Percentiles rank a stretch among this genome's conserved stretches.
These are phyloP conservation scores for Drosophila santomea DNA, from an alignment of 1,140 invertebrate species.

Conservation along the genomic window DNA sequence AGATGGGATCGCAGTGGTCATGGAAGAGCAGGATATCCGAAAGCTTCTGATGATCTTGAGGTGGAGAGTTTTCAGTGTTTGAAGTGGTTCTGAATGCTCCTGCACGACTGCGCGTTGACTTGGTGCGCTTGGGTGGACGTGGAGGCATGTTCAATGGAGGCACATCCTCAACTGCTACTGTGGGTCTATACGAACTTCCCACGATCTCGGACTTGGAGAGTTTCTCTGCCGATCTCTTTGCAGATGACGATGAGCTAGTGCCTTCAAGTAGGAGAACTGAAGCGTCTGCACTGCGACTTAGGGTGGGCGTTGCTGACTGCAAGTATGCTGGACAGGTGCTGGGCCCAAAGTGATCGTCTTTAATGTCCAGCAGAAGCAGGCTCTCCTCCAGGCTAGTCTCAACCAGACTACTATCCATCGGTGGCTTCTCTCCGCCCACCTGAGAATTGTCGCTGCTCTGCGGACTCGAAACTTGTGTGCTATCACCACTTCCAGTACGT, in stretches of 20 bases:
- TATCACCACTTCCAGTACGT: slow-evolving; percentile 32
- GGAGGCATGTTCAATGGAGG: slow-evolving; percentile 66
- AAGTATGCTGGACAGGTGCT: slow-evolving; percentile 68
- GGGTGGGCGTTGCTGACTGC: slow-evolving; percentile 40
- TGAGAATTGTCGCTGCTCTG: slow-evolving; percentile 63
- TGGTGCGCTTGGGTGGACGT: slow-evolving; percentile 75
- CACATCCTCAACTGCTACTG: slow-evolving; percentile 62
- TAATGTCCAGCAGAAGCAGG: slow-evolving; percentile 73
- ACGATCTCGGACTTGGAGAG: slow-evolving; percentile 78
- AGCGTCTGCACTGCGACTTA: slow-evolving; percentile 76
- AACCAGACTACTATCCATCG: slow-evolving; percentile 19
- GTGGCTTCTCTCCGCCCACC: slow-evolving; percentile 34
- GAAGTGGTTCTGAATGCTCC: background rate
- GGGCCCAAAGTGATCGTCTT: slow-evolving; percentile 83
- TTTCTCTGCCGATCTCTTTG: slow-evolving; percentile 12
- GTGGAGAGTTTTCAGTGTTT: background rate
- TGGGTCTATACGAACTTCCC: slow-evolving; percentile 50
- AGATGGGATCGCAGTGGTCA: slow-evolving; percentile 91
- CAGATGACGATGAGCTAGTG: slow-evolving; percentile 4
- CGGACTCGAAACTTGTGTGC: slow-evolving; percentile 67
- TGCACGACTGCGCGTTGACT: slow-evolving; percentile 60
- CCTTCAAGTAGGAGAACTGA: slow-evolving; percentile 46
- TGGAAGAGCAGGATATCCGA: slow-evolving; percentile 89
- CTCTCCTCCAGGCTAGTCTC: slow-evolving; percentile 11
- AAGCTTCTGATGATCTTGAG: slow-evolving; percentile 85